These are phyloP conservation scores for Oegoconia quadripuncta DNA, from an alignment of 2,888 invertebrate species.

Conservation along the genomic window DNA sequence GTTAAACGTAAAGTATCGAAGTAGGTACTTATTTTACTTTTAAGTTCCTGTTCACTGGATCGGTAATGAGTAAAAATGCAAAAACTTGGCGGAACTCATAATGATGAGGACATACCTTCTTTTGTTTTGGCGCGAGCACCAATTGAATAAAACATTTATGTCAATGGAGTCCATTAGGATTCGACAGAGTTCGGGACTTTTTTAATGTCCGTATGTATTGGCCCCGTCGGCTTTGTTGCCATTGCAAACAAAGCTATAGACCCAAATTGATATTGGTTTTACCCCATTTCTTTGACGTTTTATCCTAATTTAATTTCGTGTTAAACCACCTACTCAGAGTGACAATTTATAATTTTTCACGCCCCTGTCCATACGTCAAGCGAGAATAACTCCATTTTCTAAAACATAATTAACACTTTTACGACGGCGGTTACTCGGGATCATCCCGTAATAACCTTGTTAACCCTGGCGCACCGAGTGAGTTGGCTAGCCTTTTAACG, in stretches of 20 bases:
- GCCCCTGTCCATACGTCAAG: conserved; percentile 39
- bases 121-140: conserved; percentile 68
- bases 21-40: conserved; percentile 32
- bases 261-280: conserved; percentile 21
- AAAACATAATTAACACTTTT: conserved; percentile 77
- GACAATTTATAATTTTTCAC: conserved; percentile 29
- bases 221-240: conserved; percentile 30
- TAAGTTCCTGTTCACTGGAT: conserved; percentile 32
- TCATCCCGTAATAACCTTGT: conserved; percentile 79
- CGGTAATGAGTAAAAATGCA: conserved; percentile 65
- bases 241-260: conserved; percentile 30
- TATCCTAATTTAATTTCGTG: conserved; percentile 18
- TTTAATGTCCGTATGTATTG: conserved; percentile 49
- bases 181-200: conserved; percentile 55
- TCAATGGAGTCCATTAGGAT: conserved; percentile 72
- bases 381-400: conserved; percentile 60
- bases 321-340: conserved; percentile 9
- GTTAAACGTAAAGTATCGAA: conserved; percentile 14
- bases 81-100: conserved; percentile 65
- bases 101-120: conserved; percentile 69
- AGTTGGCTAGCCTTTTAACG: conserved; percentile 76
- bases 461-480: conserved; percentile 73
- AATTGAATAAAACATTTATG: conserved; percentile 77
- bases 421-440: conserved; percentile 72
- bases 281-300: conserved; percentile 4